These are phyloP conservation scores for Bombus consobrinus DNA, from an alignment of 1,140 invertebrate species.

Conservation along the genomic window DNA sequence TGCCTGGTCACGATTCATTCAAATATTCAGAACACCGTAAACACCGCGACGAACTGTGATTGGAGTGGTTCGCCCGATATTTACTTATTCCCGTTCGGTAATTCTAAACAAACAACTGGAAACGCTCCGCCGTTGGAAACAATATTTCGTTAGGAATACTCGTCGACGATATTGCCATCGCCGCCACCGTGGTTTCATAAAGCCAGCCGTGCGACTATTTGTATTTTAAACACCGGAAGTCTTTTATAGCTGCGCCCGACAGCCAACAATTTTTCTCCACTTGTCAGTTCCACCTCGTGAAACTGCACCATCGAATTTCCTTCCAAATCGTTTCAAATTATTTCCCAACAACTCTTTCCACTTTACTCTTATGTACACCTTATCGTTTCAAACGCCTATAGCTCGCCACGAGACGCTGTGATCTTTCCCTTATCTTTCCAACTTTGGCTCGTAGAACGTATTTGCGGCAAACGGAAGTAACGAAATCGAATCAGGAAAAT, in stretches of 20 bases:
- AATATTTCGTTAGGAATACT: conserved; percentile 2
- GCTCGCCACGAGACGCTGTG: too few species aligned
- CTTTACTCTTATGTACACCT: not conserved
- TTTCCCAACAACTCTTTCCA: not conserved
- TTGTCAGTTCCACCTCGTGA: not conserved
- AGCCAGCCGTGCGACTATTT: not conserved
- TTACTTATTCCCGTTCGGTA: conserved; percentile 29
- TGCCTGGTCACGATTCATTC: conserved; percentile 17
- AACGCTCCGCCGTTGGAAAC: not conserved
- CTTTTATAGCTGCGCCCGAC: not conserved
- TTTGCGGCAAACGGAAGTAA: too few species aligned
- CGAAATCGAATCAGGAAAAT: not conserved
- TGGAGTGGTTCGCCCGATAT: not conserved
- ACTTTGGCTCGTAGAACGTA: too few species aligned
- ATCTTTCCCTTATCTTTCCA: too few species aligned
- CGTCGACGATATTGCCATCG: not conserved
- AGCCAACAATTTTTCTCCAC: not conserved
- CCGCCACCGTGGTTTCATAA: not conserved
- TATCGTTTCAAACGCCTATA: not conserved
- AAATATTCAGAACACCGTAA: conserved; percentile 32
- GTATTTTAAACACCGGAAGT: conserved; percentile 4
- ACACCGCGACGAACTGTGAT: conserved; percentile 1
- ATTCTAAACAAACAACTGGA: conserved; percentile 9
- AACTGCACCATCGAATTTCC: not conserved
- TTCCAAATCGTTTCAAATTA: not conserved